A percentile compares a stretch with the other conserved stretches of the same genome.
Evolutionary conservation across 2,113 vertebrate genomes (phyloP).

Genomic region (Pachycephala philippinensis): DNA sequence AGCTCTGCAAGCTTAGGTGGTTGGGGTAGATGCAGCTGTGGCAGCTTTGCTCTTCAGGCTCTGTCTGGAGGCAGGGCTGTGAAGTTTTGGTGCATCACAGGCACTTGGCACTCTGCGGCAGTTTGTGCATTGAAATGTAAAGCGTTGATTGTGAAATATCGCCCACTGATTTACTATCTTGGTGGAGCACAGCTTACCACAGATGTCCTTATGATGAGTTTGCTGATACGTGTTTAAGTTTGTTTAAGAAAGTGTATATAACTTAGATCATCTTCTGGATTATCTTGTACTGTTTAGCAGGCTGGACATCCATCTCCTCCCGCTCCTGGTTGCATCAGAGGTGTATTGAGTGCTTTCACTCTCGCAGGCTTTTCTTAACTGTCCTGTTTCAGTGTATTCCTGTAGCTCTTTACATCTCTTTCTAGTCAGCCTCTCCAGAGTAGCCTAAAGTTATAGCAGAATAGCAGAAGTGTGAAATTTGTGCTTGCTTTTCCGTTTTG

Average conservation of each 20-base stretch:
- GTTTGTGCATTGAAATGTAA: not conserved
- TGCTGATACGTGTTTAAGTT: not conserved
- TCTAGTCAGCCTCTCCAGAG: not conserved
- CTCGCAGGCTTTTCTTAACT: not conserved
- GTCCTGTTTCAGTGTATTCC: not conserved
- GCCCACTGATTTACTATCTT: not conserved
- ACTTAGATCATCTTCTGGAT: not conserved
- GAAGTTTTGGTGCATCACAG: not conserved
- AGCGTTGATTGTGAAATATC: not conserved
- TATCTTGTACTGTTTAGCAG: not conserved
- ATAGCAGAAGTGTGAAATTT: not conserved
- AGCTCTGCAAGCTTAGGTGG: too few relatives aligned
- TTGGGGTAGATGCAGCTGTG: not conserved
- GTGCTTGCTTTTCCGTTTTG: not conserved
- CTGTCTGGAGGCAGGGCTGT: not conserved
- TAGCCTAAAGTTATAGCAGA: not conserved
- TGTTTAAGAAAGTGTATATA: not conserved
- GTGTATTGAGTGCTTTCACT: not conserved
- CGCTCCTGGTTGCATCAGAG: not conserved
- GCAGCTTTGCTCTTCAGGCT: accelerated
- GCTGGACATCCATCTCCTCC: not conserved
- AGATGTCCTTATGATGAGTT: not conserved
- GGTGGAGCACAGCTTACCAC: not conserved
- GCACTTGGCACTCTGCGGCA: not conserved
- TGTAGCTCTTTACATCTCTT: not conserved